Base-by-base conservation (phyloP, 1,140 invertebrate species). In the Arion vulgaris region DNA sequence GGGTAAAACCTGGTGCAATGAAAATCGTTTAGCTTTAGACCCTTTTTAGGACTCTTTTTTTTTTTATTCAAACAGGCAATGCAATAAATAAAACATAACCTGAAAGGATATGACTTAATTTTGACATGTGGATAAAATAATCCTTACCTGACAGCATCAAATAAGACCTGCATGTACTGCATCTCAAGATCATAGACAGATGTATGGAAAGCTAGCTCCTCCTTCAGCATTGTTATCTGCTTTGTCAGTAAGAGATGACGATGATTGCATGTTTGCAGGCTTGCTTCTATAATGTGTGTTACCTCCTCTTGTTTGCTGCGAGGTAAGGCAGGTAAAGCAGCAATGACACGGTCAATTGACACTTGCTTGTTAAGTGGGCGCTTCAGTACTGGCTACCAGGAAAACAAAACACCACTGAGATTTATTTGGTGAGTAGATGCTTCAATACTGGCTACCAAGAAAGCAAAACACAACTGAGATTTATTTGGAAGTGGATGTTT, bases 381-480 rank as follows among this genome's bases (percentile, higher is more conserved):
- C 36, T 85, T 87, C 39, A 90, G 79, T 53, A 85, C 85, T 68
- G 89, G 89, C 89, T 90, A 76, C 23, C 80, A 85, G 1, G 19
- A 41, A 11, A 72, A 19, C 11, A 72, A 36, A 62, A n/a, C 17
- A 86, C 88, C 51, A 80, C 74, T 39, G 88, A 86, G 26, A 90
- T 71, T 17, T 90, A 86, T 51, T 87, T 88, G 34, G 86, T 38
- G 28, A 83, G 51, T 53, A 79, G 84, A 77, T 80, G 87, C 36
- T 85, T 87, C 38, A 90, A 80, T 51, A 85, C 84, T 66, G 89
- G 89, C 89, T 90, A 75, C 19, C 79, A 85, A n/a, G n/a, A n/a
- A n/a, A n/a, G n/a, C n/a, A n/a, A n/a, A n/a, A n/a, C n/a, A n/a
- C n/a, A n/a, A n/a, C n/a, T n/a, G n/a, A n/a, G n/a, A n/a, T n/a